Base-by-base conservation (phyloP, 2,888 invertebrate species). In the Diadromus collaris region DNA sequence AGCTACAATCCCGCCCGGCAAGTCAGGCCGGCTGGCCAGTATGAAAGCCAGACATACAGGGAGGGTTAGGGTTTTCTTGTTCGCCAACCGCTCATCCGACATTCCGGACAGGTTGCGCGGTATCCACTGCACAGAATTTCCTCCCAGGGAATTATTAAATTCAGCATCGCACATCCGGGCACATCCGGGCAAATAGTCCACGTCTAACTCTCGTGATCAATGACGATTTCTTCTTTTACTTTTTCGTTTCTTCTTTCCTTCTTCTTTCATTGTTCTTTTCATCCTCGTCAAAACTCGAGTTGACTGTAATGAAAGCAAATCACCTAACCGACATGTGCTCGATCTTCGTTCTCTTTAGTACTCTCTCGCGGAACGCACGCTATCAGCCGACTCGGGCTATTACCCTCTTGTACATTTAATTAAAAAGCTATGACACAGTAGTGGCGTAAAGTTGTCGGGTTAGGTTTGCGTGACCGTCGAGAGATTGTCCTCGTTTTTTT, bases 381-480 rank as follows among this genome's bases (percentile, higher is more conserved):
- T 10, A 56, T 65, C 29, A n/a, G 48, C 71, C 48, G 54, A 46
- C 44, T 41, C 34, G 60, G 64, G 27, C 58, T 75, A 58, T 71
- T 68, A 58, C 63, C 65, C 41, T 24, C 71, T 68, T 63, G 75
- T 79, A 68, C 67, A 56, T 76, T 79, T 75, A 79, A 79, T 79
- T 79, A 79, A 71, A 79, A 75, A 67, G 75, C 46, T 75, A 63
- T 63, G 56, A 54, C 54, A 32, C 71, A 34, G 56, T 44, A 4
- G 48, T 44, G 69, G 44, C 67, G 46, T 34, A 46, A 68, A 24
- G 29, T 67, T 65, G 75, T 71, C 68, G 58, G 58, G 75, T 71
- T 63, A 71, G 44, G 71, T 67, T 68, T 34, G 41, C 41, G 68
- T 58, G 48, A 71, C 32, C 29, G 32, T 2, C 56, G 71, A 27